Evolutionary conservation across 1,140 invertebrate genomes (phyloP).

Genomic region (Oreohelix idahoensis): DNA sequence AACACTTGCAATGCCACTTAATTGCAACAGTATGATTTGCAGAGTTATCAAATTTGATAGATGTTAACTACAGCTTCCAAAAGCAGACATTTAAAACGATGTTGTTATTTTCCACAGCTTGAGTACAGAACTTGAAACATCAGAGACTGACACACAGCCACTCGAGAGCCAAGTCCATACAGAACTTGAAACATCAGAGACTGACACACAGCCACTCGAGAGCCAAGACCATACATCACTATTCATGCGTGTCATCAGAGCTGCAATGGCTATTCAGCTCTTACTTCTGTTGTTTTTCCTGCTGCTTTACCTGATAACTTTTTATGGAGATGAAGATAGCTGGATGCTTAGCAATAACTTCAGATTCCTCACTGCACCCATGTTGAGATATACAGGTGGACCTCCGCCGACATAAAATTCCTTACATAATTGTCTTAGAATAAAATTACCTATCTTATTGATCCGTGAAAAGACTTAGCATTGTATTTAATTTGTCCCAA

Average conservation of each 20-base stretch:
- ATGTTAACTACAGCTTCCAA: too few species aligned
- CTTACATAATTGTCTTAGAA: too few species aligned
- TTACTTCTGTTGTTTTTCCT: constrained; percentile 90
- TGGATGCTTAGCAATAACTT: constrained; percentile 88
- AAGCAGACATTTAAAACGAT: too few species aligned
- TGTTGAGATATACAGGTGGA: constrained; percentile 89
- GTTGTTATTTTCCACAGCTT: constrained; percentile 38
- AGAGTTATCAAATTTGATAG: too few species aligned
- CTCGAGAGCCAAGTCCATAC: not conserved
- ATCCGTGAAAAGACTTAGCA: too few species aligned
- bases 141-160: not conserved
- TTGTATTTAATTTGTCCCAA: too few species aligned
- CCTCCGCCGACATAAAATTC: constrained; percentile 81
- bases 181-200: constrained; percentile 37
- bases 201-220: not conserved
- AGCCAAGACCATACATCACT: constrained; percentile 75
- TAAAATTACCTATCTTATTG: too few species aligned
- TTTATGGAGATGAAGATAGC: constrained; percentile 87
- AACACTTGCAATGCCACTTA: too few species aligned
- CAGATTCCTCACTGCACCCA: constrained; percentile 83
- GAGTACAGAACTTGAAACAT: constrained; percentile 42
- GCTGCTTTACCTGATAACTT: constrained; percentile 88
- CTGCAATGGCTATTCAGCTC: constrained; percentile 92
- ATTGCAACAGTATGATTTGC: too few species aligned
- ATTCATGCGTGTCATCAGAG: constrained; percentile 87